Conservation (phyloP, 2,797 vertebrate genomes). For the Menidia menidia region DNA sequence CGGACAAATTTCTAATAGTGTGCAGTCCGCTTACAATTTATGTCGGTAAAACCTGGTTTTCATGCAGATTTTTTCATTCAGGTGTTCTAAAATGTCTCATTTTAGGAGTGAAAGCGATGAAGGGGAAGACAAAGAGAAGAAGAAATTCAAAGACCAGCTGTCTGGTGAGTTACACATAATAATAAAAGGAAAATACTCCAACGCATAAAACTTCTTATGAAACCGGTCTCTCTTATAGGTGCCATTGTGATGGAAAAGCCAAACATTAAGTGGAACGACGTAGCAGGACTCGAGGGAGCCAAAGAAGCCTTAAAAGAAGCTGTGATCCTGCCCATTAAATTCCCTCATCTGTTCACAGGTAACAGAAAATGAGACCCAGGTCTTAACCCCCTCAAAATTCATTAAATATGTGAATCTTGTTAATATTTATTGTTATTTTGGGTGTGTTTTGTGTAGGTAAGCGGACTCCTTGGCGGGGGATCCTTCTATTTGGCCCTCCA, state of each 20-base stretch:
- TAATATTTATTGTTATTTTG: background rate
- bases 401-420: background rate
- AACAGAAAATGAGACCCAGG: background rate
- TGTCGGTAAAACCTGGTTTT: background rate
- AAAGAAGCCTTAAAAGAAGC: conserved; percentile 97
- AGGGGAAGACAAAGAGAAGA: conserved; percentile 90
- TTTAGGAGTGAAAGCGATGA: conserved; percentile 92
- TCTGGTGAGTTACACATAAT: conserved; percentile 82
- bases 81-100: background rate
- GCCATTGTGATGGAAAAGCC: conserved; percentile 96
- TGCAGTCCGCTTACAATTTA: background rate
- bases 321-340: conserved; percentile 96
- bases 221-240: conserved; percentile 61
- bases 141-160: conserved; percentile 94
- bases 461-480: conserved; percentile 95
- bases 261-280: conserved; percentile 93
- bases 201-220: background rate
- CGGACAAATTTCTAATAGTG: background rate
- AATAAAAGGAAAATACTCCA: background rate
- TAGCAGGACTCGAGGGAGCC: conserved; percentile 93
- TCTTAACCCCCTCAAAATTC: background rate
- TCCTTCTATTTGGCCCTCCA: conserved; percentile 94
- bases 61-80: background rate
- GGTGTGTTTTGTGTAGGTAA: conserved; percentile 83
- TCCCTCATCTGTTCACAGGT: conserved; percentile 97